Conservation (phyloP, 2,888 invertebrate species). For the Cephus rjabovi region DNA sequence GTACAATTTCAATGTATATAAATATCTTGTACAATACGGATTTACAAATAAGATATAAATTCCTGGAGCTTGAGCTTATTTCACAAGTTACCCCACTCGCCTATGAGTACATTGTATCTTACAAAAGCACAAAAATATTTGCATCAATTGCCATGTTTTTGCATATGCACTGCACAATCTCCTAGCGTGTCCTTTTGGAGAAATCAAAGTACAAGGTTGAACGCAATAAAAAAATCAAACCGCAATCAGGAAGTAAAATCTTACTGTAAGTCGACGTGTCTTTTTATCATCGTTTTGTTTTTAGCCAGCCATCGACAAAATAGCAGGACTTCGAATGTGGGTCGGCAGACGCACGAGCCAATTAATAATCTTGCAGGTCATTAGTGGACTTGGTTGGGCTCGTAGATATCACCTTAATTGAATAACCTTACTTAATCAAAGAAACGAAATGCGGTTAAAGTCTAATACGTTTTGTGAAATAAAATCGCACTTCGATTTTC, state of each 20-base stretch:
- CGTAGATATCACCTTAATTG: conserved; percentile 38
- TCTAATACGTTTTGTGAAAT: neutral
- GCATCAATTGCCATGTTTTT: neutral
- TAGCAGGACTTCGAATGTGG: conserved; percentile 2
- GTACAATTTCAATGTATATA: neutral
- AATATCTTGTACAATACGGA: neutral
- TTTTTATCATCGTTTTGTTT: neutral
- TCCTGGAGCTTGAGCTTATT: neutral
- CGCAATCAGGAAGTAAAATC: neutral
- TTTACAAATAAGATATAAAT: neutral
- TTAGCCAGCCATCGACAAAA: neutral
- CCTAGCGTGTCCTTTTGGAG: neutral
- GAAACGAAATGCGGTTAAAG: neutral
- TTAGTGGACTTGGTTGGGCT: conserved; percentile 36
- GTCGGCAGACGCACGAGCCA: conserved; percentile 26
- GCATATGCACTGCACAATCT: neutral
- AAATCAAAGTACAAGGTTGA: neutral
- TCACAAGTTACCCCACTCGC: neutral
- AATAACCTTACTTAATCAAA: conserved; percentile 24
- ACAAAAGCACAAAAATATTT: neutral
- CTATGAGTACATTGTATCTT: neutral
- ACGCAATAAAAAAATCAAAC: neutral
- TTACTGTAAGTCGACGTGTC: neutral
- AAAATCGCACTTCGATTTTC: neutral
- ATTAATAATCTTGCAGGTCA: conserved; percentile 50